phyloP scores from a whole-genome alignment of 2,888 invertebrate species.

The Microlaimidae sp. region DNA sequence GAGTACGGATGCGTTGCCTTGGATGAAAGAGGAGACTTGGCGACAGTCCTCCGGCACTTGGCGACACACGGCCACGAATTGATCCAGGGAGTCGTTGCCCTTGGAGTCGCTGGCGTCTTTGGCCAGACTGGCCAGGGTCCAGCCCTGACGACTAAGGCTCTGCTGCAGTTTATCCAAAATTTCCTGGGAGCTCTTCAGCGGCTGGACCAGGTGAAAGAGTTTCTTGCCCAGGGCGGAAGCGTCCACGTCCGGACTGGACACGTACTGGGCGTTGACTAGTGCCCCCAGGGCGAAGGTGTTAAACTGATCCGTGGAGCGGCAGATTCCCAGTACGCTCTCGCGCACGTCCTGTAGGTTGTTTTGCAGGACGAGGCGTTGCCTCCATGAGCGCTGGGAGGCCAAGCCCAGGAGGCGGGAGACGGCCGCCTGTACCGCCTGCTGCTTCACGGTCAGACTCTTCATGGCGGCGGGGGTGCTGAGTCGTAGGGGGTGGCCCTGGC shows the following conservation, averaged over 20 bases:
- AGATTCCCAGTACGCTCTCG: neutral
- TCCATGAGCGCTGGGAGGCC: neutral
- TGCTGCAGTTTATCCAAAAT: slow-evolving; percentile 46
- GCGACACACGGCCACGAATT: slow-evolving; percentile 65
- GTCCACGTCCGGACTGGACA: neutral
- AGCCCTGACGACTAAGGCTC: slow-evolving; percentile 57
- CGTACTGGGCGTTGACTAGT: neutral
- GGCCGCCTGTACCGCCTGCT: neutral
- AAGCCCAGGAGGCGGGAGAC: neutral
- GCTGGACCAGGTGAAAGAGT: slow-evolving; percentile 15
- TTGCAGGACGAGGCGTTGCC: neutral
- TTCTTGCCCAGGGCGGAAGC: neutral
- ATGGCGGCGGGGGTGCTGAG: neutral
- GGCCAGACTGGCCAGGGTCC: slow-evolving; percentile 53
- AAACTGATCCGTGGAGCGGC: neutral
- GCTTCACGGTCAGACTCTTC: neutral
- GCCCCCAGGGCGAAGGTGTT: neutral
- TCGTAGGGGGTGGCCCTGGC: neutral
- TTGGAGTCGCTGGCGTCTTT: slow-evolving; percentile 39
- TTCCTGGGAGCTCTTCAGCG: slow-evolving; percentile 16
- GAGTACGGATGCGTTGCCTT: slow-evolving; percentile 37
- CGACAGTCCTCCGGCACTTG: slow-evolving; percentile 72
- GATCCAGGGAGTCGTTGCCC: slow-evolving; percentile 50
- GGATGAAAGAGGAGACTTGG: slow-evolving; percentile 73
- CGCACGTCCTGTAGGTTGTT: neutral